phyloP scores from a whole-genome alignment of 2,888 invertebrate species.

The Drosophila anomelani region DNA sequence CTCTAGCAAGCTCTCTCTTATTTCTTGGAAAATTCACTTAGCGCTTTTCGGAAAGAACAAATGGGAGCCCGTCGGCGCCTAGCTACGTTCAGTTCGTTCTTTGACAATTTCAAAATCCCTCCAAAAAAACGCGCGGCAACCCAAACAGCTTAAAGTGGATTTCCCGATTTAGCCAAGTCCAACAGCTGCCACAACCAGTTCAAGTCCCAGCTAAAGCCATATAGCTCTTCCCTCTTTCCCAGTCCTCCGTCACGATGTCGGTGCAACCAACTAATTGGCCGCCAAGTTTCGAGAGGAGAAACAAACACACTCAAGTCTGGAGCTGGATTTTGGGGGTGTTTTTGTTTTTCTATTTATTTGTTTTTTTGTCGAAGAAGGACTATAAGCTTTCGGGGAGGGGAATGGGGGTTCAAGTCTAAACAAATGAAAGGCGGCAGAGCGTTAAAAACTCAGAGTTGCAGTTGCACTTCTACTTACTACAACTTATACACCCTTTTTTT shows the following conservation, averaged over 20 bases:
- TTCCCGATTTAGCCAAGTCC: conserved; percentile 43
- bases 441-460: conserved; percentile 67
- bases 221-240: conserved; percentile 9
- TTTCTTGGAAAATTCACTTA: conserved; percentile 7
- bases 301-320: conserved; percentile 36
- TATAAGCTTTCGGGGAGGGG: conserved; percentile 56
- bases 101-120: conserved; percentile 19
- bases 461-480: conserved; percentile 40
- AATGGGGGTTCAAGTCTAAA: conserved; percentile 38
- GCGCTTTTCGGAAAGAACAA: background rate
- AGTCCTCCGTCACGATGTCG: background rate
- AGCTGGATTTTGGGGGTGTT: conserved; percentile 13
- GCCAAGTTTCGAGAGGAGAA: conserved; percentile 54
- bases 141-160: conserved; percentile 47
- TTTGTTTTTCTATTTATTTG: background rate
- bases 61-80: background rate
- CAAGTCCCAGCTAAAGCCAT: conserved; percentile 11
- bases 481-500: conserved; percentile 25
- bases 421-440: conserved; percentile 74
- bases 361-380: conserved; percentile 3
- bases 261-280: conserved; percentile 62
- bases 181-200: conserved; percentile 39
- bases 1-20: conserved; percentile 1
- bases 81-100: conserved; percentile 17
- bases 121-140: conserved; percentile 13